Conservation (phyloP, 2,113 vertebrate genomes). For the Anguilla rostrata region DNA sequence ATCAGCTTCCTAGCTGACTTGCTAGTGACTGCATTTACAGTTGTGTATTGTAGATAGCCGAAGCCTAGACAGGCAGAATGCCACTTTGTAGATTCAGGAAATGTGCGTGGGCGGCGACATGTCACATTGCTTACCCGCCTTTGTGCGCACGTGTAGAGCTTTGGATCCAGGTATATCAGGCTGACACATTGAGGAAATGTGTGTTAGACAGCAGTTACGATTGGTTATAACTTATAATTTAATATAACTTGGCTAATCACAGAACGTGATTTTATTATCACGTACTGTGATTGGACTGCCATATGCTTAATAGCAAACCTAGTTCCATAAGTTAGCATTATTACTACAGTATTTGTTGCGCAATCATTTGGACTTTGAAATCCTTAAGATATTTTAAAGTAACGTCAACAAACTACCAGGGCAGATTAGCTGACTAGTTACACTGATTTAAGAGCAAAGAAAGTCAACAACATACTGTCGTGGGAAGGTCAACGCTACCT, state of each 20-base stretch:
- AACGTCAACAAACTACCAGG: neutral
- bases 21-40: neutral
- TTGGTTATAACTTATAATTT: no score
- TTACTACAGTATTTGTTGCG: neutral
- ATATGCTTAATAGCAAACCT: no score
- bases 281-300: no score
- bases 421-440: no score
- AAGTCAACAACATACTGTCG: neutral
- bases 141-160: no score
- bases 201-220: no score
- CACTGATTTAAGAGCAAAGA: no score
- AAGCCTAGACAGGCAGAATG: neutral
- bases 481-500: neutral
- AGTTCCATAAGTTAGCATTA: no score
- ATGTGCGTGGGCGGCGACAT: neutral
- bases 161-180: no score
- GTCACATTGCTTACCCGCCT: neutral
- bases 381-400: neutral
- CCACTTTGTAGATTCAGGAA: neutral
- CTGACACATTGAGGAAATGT: no score
- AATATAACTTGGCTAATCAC: no score
- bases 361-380: neutral
- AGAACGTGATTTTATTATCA: no score
- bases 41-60: neutral
- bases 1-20: neutral